Conservation (phyloP, 2,113 vertebrate genomes). For the Toxostoma redivivum region DNA sequence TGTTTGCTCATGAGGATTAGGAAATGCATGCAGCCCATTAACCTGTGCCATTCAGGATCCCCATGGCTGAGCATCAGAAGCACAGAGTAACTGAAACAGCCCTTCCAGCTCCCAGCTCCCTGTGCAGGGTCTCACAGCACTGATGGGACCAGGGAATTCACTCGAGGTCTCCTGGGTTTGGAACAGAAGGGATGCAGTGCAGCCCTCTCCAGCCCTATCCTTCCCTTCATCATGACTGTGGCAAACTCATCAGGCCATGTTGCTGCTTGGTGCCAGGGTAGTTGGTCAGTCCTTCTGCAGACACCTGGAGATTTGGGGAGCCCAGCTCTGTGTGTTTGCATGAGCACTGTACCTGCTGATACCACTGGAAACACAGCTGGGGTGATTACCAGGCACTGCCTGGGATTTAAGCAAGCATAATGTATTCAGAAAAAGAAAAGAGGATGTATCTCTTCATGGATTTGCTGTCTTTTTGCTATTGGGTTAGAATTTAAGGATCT, state of each 20-base stretch:
- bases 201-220: not conserved
- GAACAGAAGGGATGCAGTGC: rapidly evolving
- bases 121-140: rapidly evolving
- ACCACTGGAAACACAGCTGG: not conserved
- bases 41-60: not conserved
- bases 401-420: not conserved
- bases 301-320: not conserved
- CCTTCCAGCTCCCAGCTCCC: rapidly evolving
- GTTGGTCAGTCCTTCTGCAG: not conserved
- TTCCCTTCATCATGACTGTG: not conserved
- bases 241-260: rapidly evolving
- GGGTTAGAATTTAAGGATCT: not conserved
- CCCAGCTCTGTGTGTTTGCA: not conserved
- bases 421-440: not conserved
- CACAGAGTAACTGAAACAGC: rapidly evolving
- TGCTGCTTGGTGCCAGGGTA: not conserved
- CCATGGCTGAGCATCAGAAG: not conserved
- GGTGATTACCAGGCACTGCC: not conserved
- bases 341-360: not conserved
- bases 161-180: rapidly evolving
- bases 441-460: not conserved
- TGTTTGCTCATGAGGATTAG: not conserved
- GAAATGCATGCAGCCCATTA: not conserved
- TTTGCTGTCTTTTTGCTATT: not conserved
- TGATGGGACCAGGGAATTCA: rapidly evolving